Conservation (phyloP, 2,888 invertebrate genomes). For the Callinectes sapidus region DNA sequence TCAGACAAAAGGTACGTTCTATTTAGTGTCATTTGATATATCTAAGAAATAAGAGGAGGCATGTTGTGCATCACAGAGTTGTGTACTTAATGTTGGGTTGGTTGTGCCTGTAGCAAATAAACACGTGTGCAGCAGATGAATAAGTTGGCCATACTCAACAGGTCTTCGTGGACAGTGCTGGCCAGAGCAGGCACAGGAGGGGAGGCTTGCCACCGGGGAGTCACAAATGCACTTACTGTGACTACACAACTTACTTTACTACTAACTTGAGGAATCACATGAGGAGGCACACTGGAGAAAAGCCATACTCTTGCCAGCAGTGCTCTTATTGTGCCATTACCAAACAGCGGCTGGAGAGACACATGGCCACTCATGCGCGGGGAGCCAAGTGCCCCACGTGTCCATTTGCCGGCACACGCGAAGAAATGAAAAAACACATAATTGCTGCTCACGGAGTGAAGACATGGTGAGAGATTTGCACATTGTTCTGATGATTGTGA, state of each 20-base stretch:
- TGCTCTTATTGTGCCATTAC: conserved; percentile 60
- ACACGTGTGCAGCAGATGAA: conserved; percentile 36
- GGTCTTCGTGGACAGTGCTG: conserved; percentile 51
- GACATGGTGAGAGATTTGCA: conserved; percentile 15
- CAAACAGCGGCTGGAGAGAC: conserved; percentile 55
- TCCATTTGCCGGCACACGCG: not conserved
- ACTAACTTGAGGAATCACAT: conserved; percentile 64
- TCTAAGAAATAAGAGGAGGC: not conserved
- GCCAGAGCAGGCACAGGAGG: conserved; percentile 33
- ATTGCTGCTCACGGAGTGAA: not conserved
- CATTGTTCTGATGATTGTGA: not conserved
- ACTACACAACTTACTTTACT: conserved; percentile 58
- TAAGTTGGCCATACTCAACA: conserved; percentile 54
- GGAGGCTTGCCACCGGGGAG: conserved; percentile 46
- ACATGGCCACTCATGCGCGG: conserved; percentile 46
- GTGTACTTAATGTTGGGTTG: not conserved
- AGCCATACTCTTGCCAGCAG: conserved; percentile 54
- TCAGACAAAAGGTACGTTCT: not conserved
- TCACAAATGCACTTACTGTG: conserved; percentile 61
- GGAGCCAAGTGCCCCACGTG: not conserved
- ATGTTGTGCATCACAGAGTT: not conserved
- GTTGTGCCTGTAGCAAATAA: not conserved
- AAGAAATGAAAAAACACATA: not conserved
- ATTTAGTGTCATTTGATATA: not conserved
- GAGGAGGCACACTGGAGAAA: conserved; percentile 64